Evolutionary conservation across 64 coral and sea anemone species (phyloP).

Genomic region (Montipora capricornis): DNA sequence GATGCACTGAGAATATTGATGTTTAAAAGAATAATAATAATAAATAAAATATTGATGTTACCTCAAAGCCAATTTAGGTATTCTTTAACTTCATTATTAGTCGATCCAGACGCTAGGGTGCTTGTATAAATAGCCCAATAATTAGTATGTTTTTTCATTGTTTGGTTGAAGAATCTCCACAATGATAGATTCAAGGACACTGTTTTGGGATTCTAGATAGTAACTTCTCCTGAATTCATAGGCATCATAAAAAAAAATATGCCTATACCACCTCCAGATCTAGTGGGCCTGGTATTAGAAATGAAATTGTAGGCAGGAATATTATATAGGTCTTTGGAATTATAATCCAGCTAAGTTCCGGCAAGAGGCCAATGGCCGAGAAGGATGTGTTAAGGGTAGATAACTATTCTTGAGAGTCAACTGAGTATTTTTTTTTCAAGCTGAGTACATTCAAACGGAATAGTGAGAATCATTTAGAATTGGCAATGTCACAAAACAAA

Average conservation of each 20-base stretch:
- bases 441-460: no score
- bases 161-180: no score
- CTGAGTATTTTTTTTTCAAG: not conserved
- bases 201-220: slow-evolving; percentile 33
- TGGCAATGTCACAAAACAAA: no score
- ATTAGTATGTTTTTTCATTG: no score
- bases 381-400: slow-evolving; percentile 36
- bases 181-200: not conserved
- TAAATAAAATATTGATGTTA: no score
- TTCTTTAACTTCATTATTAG: no score
- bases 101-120: no score
- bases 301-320: slow-evolving; percentile 14
- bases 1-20: no score
- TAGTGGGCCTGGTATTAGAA: slow-evolving; percentile 24
- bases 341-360: slow-evolving; percentile 50
- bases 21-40: no score
- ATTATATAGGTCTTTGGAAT: slow-evolving; percentile 7
- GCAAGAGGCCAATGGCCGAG: slow-evolving; percentile 46
- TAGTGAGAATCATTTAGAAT: no score
- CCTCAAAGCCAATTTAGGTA: no score
- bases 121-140: no score
- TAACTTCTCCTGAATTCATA: slow-evolving; percentile 43
- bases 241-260: not conserved
- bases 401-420: slow-evolving; percentile 11
- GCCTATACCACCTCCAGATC: slow-evolving; percentile 59